A percentile compares a stretch with the other conserved stretches of the same genome.
Conservation (phyloP, 2,888 invertebrate species). For the Muscina levida region DNA sequence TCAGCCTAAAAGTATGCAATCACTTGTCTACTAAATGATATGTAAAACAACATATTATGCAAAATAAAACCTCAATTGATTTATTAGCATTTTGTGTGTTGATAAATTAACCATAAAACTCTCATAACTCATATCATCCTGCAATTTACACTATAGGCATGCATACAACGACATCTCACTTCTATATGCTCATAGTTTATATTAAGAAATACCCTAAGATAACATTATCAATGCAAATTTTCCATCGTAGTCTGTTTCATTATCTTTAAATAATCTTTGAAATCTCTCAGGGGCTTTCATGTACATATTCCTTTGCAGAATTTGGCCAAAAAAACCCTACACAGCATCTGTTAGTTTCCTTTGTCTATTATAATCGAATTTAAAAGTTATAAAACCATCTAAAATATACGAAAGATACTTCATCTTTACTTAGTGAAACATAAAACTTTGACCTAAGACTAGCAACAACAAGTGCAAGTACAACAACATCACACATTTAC, state of each 20-base stretch:
- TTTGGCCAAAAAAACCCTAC: neutral
- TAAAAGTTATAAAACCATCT: slow-evolving; percentile 70
- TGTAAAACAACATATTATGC: neutral
- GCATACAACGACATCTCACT: neutral
- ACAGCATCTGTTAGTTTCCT: slow-evolving; percentile 24
- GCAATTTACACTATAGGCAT: neutral
- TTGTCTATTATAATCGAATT: slow-evolving; percentile 72
- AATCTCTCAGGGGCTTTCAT: slow-evolving; percentile 26
- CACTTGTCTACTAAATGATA: neutral
- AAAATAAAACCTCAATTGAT: slow-evolving; percentile 31
- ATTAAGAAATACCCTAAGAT: neutral
- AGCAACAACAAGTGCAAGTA: neutral
- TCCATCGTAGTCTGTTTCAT: slow-evolving; percentile 16
- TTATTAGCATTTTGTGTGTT: slow-evolving; percentile 14
- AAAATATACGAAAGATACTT: slow-evolving; percentile 36
- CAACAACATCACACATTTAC: neutral
- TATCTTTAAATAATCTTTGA: slow-evolving; percentile 25
- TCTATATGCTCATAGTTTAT: too few relatives aligned
- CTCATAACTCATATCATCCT: neutral
- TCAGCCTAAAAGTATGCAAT: slow-evolving; percentile 5
- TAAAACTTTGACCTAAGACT: slow-evolving; percentile 38
- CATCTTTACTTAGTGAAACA: slow-evolving; percentile 47
- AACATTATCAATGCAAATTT: slow-evolving; percentile 16
- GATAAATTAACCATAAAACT: slow-evolving; percentile 14
- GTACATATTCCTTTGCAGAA: neutral